Evolutionary conservation across 2,113 vertebrate genomes (phyloP), one percentile per base, ranked within the genome.

Genomic region (Istiophorus platypterus): DNA sequence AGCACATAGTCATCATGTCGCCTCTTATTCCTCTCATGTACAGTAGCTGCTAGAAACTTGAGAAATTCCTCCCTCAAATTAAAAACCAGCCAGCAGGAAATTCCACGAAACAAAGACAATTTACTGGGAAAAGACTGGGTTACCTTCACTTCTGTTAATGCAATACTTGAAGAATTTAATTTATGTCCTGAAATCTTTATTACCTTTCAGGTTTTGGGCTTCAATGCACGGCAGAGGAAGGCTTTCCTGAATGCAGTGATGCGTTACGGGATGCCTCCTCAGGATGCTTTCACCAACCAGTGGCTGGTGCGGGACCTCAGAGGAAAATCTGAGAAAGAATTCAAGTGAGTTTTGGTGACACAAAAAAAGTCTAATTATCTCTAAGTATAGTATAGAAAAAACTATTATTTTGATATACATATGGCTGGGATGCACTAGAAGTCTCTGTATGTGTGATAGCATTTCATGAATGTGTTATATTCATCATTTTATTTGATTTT

Each of bases 201-300:
- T 7, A 39, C 6, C 7, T 58, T 3, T 72, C 70, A 99, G 98
- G 98, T 99, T 37, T 88, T 99, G 91, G 98, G 98, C 78, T 99
- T 99, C 92, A 99, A 99, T 4, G 97, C 98, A 34, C 96, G 98
- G 9, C 98, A 99, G 91, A 95, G 98, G 87, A 99, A 99, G 92
- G 98, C 98, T 27, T 99, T 99, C 95, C 95, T 99, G 85, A 99
- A 99, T 72, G 98, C 97, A 26, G 99, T 99, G 89, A 99, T 99
- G 98, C 97, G 98, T 81, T 99, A 99, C 52, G 98, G 98, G 80
- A 99, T 99, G 98, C 98, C 98, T 18, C 98, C 98, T 31, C 98
- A 99, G 94, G 98, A 99, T 91, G 98, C 98, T 52, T 99, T 99
- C 79, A 99, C 97, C 83, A 99, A 98, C 61, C 98, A 99, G 88